Evolutionary conservation across 2,113 vertebrate species (phyloP).

Genomic region (Plotosus lineatus): DNA sequence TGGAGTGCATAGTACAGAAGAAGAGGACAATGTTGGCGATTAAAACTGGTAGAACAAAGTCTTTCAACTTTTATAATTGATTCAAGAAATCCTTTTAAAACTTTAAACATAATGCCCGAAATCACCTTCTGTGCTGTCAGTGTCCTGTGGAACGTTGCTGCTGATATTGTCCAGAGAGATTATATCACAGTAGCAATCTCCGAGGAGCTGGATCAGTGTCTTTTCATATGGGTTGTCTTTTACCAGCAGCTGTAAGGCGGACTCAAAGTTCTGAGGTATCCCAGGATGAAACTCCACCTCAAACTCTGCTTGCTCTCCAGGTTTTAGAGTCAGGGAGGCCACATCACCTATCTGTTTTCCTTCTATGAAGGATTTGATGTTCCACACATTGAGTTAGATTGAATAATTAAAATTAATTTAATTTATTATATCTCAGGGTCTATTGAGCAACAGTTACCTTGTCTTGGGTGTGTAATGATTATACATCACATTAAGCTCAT

Average conservation of each 20-base stretch:
- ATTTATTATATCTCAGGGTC: too few relatives aligned
- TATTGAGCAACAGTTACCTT: too few relatives aligned
- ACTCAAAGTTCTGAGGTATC: constrained; percentile 63
- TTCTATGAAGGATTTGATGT: constrained; percentile 44
- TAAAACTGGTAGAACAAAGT: background rate
- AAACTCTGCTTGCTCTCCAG: constrained; percentile 69
- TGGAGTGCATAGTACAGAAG: constrained; percentile 23
- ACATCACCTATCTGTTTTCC: constrained; percentile 67
- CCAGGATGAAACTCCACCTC: constrained; percentile 77
- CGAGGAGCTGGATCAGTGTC: constrained; percentile 72
- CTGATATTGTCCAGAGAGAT: constrained; percentile 80
- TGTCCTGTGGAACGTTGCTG: constrained; percentile 43
- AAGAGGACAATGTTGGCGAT: background rate
- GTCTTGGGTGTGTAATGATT: too few relatives aligned
- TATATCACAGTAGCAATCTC: constrained; percentile 79
- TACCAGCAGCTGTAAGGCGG: constrained; percentile 72
- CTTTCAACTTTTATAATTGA: background rate
- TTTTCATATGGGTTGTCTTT: constrained; percentile 75
- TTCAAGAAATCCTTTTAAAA: background rate
- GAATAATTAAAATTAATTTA: too few relatives aligned
- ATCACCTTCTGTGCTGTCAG: constrained; percentile 68
- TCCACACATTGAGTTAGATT: background rate
- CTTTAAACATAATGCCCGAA: background rate
- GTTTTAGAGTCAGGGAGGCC: constrained; percentile 64
- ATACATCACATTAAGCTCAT: background rate